These are phyloP conservation scores for Aplysina aerophoba DNA, from an alignment of 37 sponge, comb jelly and placozoan genomes.

Conservation along the genomic window DNA sequence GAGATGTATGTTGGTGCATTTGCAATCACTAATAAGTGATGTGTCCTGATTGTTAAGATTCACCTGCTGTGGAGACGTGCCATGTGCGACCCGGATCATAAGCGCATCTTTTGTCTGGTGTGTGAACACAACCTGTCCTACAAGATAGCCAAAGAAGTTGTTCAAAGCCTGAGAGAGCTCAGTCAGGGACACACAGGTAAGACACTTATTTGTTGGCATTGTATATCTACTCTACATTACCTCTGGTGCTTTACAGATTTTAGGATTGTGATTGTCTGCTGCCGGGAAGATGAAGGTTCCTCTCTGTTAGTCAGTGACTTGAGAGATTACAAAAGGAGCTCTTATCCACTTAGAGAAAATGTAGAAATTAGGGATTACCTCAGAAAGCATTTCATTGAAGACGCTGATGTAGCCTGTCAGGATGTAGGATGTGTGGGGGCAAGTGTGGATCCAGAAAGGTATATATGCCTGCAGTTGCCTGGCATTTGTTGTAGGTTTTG, in stretches of 20 bases:
- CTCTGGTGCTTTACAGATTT: neutral
- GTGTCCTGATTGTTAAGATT: conserved; percentile 33
- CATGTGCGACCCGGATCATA: conserved; percentile 54
- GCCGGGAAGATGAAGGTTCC: conserved; percentile 2
- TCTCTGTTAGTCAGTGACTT: conserved; percentile 12
- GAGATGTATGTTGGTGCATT: too few species aligned
- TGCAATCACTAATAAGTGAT: too few species aligned
- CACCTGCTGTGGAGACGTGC: conserved; percentile 77
- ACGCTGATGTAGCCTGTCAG: too few species aligned
- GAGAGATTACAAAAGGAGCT: conserved; percentile 4
- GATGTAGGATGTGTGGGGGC: too few species aligned
- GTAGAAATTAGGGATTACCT: neutral
- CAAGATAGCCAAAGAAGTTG: conserved; percentile 58
- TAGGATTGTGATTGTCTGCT: conserved; percentile 9
- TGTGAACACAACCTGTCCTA: conserved; percentile 75
- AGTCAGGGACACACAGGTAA: conserved; percentile 17
- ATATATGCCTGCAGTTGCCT: too few species aligned
- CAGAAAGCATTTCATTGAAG: neutral
- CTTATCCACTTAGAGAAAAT: too few species aligned
- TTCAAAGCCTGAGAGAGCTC: conserved; percentile 20
- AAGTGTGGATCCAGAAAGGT: too few species aligned
- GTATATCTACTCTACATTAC: neutral
- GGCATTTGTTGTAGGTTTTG: too few species aligned
- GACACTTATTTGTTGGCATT: too few species aligned
- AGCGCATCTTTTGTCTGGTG: conserved; percentile 66